phyloP scores from a whole-genome alignment of 2,888 invertebrate genomes.

The Rhingia rostrata region DNA sequence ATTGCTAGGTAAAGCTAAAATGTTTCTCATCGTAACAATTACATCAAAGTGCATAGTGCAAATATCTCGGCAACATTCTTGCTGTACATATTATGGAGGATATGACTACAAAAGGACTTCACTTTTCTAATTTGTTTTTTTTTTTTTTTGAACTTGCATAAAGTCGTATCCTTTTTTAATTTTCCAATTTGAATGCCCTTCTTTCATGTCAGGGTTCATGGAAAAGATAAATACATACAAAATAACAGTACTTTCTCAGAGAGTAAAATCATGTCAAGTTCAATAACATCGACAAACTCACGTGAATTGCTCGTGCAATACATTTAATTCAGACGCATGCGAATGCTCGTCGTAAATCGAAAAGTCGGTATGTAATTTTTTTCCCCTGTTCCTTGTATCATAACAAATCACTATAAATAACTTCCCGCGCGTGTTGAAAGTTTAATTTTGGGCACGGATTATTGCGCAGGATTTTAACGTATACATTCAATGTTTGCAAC shows the following conservation, averaged over 20 bases:
- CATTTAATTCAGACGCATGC: conserved; percentile 30
- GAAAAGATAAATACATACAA: background rate
- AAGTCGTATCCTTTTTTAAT: background rate
- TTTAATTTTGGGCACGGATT: conserved; percentile 30
- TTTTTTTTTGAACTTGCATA: background rate
- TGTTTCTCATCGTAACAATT: too few relatives aligned
- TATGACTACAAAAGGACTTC: too few relatives aligned
- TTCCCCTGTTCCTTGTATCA: conserved; percentile 25
- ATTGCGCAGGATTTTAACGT: conserved; percentile 53
- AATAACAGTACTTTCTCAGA: conserved; percentile 20
- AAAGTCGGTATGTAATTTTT: conserved; percentile 3
- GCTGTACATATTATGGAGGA: too few relatives aligned
- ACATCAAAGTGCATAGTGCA: too few relatives aligned
- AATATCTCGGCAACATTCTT: too few relatives aligned
- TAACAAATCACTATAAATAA: conserved; percentile 60
- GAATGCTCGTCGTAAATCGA: background rate
- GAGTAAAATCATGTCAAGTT: conserved; percentile 67
- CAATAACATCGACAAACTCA: conserved; percentile 60
- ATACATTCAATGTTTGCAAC: background rate
- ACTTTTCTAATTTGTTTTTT: too few relatives aligned
- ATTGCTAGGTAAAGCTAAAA: too few relatives aligned
- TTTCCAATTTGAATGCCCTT: conserved; percentile 10
- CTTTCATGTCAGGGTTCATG: conserved; percentile 13
- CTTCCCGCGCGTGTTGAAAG: conserved; percentile 52
- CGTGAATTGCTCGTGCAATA: conserved; percentile 52